These are phyloP conservation scores for Sterrhoptilus dennistouni DNA, from an alignment of 2,113 vertebrate genomes.

Conservation along the genomic window DNA sequence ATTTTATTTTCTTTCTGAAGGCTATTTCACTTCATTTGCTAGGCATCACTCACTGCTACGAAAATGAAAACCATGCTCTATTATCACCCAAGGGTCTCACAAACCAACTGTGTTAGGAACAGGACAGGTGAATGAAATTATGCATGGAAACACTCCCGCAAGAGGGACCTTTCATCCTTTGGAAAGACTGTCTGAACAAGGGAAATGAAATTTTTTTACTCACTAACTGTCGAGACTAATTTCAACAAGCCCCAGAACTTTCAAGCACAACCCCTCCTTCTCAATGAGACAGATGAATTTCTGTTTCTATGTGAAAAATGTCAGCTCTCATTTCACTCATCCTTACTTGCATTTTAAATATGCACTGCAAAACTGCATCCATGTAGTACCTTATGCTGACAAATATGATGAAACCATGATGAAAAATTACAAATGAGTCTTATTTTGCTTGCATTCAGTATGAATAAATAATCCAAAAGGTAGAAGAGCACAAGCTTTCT, in stretches of 20 bases:
- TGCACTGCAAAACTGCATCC: not conserved
- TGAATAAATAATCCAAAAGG: not conserved
- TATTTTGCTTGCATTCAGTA: not conserved
- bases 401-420: not conserved
- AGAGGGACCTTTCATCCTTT: not conserved
- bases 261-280: not conserved
- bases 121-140: slow-evolving; percentile 23
- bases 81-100: not conserved
- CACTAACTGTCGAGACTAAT: not conserved
- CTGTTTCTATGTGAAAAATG: not conserved
- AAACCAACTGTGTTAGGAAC: not conserved
- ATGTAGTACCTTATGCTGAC: not conserved
- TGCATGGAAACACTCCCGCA: not conserved
- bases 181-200: not conserved
- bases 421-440: not conserved
- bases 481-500: not conserved
- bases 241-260: not conserved
- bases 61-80: not conserved
- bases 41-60: not conserved
- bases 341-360: slow-evolving; percentile 3
- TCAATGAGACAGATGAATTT: not conserved
- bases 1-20: not conserved
- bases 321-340: not conserved
- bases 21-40: not conserved
- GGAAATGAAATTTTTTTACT: not conserved